Conservation (phyloP, 2,888 invertebrate genomes). For the Drosophila subsilvestris region DNA sequence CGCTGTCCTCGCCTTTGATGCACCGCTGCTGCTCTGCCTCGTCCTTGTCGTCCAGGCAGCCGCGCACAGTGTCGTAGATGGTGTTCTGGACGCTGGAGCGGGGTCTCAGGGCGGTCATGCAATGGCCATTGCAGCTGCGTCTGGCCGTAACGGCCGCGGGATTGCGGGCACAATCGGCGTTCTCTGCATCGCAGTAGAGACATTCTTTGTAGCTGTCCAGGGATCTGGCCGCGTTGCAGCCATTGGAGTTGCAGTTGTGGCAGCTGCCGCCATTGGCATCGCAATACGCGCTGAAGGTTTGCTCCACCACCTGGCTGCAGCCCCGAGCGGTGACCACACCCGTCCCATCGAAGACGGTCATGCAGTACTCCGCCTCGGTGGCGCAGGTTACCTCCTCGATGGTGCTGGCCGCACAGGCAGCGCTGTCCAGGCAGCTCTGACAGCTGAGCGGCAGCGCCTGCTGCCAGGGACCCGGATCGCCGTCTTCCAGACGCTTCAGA, state of each 20-base stretch:
- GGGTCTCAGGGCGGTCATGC: conserved; percentile 72
- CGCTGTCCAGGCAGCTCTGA: conserved; percentile 56
- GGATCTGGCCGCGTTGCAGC: conserved; percentile 70
- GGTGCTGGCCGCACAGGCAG: conserved; percentile 44
- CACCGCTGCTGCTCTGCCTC: conserved; percentile 66
- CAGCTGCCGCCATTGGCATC: conserved; percentile 65
- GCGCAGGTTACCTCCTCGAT: conserved; percentile 21
- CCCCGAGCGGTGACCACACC: conserved; percentile 69
- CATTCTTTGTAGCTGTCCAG: conserved; percentile 68
- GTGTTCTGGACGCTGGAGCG: conserved; percentile 32
- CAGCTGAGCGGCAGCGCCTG: conserved; percentile 78
- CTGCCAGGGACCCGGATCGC: conserved; percentile 76
- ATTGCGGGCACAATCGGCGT: conserved; percentile 59
- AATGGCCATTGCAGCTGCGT: conserved; percentile 74
- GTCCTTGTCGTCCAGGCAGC: conserved; percentile 81
- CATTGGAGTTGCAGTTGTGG: conserved; percentile 80
- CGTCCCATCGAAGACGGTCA: conserved; percentile 72
- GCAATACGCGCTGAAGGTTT: conserved; percentile 62
- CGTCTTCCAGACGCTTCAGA: conserved; percentile 68
- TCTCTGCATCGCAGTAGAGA: conserved; percentile 69
- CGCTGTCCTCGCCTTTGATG: conserved; percentile 22
- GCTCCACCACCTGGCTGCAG: conserved; percentile 74
- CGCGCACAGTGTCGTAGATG: conserved; percentile 61
- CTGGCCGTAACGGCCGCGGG: conserved; percentile 45
- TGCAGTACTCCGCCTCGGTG: conserved; percentile 66